phyloP scores from a whole-genome alignment of 2,113 vertebrate species.

The Macaca fascicularis region T2T-MFA8v1.1 NC_088379.1:26694501-26695000 shows the following conservation, averaged over 20 bases:
- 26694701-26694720: background rate
- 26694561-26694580: background rate
- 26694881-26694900: background rate
- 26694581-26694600: background rate
- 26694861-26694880: background rate
- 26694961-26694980: background rate
- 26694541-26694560: background rate
- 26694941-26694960: background rate
- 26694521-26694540: background rate
- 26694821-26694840: too few species aligned
- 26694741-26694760: background rate
- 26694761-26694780: background rate
- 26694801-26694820: background rate
- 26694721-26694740: background rate
- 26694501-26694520: too few species aligned
- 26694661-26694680: background rate
- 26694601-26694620: background rate
- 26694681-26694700: background rate
- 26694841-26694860: background rate
- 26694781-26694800: background rate
- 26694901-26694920: background rate
- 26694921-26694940: background rate
- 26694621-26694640: background rate
- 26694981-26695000: background rate
- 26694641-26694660: background rate